Conservation (phyloP, 2,888 invertebrate genomes). For the Nymphalis urticae region DNA sequence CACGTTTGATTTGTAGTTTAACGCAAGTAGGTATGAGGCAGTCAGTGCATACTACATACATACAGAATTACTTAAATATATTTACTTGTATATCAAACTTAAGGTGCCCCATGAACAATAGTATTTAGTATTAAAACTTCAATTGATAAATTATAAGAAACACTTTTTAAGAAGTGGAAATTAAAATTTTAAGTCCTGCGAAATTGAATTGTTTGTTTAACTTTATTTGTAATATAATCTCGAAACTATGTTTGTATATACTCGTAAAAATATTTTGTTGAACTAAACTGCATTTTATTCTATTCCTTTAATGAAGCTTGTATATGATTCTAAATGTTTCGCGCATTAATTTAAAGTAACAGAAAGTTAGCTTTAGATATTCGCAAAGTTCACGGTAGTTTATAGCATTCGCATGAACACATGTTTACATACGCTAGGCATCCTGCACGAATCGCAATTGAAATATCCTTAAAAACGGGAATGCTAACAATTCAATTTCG, state of each 20-base stretch:
- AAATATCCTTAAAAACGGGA: constrained; percentile 71
- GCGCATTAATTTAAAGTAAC: constrained; percentile 37
- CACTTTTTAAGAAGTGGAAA: constrained; percentile 21
- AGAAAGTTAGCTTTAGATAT: constrained; percentile 39
- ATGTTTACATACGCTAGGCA: constrained; percentile 44
- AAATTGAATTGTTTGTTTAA: constrained; percentile 54
- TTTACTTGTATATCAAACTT: constrained; percentile 43
- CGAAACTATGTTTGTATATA: constrained; percentile 39
- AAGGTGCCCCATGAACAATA: constrained; percentile 28
- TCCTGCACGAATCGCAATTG: constrained; percentile 68
- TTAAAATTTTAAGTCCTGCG: constrained; percentile 43
- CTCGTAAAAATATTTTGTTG: constrained; percentile 42
- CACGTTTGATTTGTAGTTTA: constrained; percentile 48
- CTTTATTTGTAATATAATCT: constrained; percentile 22
- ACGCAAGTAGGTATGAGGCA: constrained; percentile 34
- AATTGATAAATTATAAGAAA: constrained; percentile 19
- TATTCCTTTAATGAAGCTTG: constrained; percentile 34
- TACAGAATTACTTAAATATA: constrained; percentile 37
- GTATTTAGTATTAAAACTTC: constrained; percentile 24
- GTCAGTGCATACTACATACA: constrained; percentile 26
- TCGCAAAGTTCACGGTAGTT: constrained; percentile 66
- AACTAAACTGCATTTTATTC: constrained; percentile 33
- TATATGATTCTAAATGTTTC: constrained; percentile 31
- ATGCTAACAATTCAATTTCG: constrained; percentile 81
- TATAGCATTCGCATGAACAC: constrained; percentile 59